Evolutionary conservation across 2,888 invertebrate genomes (phyloP), one percentile per base, ranked within the genome.

Genomic region (Synergus gifuensis): DNA sequence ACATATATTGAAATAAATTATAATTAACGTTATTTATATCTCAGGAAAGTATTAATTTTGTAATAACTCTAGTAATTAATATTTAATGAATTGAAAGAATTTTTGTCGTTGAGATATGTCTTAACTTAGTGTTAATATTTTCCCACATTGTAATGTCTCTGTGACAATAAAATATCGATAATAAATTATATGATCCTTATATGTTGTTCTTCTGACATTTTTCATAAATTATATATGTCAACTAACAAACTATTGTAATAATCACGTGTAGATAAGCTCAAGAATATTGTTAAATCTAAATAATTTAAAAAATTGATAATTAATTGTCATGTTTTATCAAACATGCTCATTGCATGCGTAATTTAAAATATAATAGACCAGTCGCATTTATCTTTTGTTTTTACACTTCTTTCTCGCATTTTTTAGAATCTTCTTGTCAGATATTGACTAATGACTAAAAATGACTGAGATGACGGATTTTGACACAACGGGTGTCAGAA

Each of bases 401-500:
- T 60, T 60, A 9, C 18, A 11, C 18, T 22, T 11, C 3, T 60
- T 60, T 60, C 60, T 22, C 60, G 3, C 60, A 22, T 60, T 11
- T 60, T 60, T 3, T 2, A 3, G 1, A 12, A 60, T 4, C 0
- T 22, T 22, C 12, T 18, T 42, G 42, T 11, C 42, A 46, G 12
- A 44, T 67, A 67, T 22, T 67, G 67, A 46, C 12, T 60, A 60
- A 67, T 67, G 67, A 67, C 42, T 44, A 67, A 44, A 42, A 66
- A 40, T 66, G 44, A 66, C 42, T 44, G 46, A 12, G 36, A 49
- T 49, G 73, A 54, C 49, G 73, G 49, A 73, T 73, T 73, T 73
- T 73, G 82, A 84, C 80, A 81, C 78, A 67, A 44, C 4, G 66
- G 66, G 78, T 78, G 81, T 83, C 82, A 76, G 77, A 85, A 82